phyloP scores from a whole-genome alignment of 2,113 vertebrate species.

The Mobula birostris region DNA sequence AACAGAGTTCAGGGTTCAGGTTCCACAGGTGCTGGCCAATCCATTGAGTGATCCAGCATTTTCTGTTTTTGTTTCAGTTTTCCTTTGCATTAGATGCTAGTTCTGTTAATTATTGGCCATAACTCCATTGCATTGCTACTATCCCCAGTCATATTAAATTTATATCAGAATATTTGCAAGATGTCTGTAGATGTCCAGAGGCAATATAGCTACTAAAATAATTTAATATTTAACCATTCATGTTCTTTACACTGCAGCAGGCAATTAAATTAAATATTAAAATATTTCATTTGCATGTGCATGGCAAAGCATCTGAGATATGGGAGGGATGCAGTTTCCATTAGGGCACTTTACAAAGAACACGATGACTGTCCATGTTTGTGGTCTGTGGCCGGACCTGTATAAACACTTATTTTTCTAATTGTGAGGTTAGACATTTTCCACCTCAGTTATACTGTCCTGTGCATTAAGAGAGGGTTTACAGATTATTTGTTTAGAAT shows the following conservation, averaged over 20 bases:
- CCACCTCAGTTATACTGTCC: background rate
- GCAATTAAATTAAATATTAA: background rate
- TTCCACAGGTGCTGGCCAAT: too few relatives aligned
- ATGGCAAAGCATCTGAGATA: background rate
- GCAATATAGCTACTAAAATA: background rate
- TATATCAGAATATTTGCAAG: too few relatives aligned
- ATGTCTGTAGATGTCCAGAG: background rate
- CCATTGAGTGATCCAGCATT: too few relatives aligned
- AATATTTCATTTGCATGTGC: background rate
- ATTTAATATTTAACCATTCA: background rate
- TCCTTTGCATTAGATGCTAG: too few relatives aligned
- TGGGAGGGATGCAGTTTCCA: background rate
- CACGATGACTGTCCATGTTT: background rate
- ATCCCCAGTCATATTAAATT: too few relatives aligned
- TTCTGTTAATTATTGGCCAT: too few relatives aligned
- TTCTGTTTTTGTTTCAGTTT: too few relatives aligned
- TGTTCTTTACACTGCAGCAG: background rate
- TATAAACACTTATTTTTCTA: background rate
- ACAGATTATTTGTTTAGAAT: slow-evolving; percentile 16
- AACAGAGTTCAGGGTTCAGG: too few relatives aligned
- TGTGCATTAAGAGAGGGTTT: background rate
- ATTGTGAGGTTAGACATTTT: background rate
- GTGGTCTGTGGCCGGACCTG: background rate
- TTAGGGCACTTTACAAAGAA: background rate
- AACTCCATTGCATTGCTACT: background rate